phyloP scores from a whole-genome alignment of 2,797 vertebrate species.

The Loris lydekkerianus region DNA sequence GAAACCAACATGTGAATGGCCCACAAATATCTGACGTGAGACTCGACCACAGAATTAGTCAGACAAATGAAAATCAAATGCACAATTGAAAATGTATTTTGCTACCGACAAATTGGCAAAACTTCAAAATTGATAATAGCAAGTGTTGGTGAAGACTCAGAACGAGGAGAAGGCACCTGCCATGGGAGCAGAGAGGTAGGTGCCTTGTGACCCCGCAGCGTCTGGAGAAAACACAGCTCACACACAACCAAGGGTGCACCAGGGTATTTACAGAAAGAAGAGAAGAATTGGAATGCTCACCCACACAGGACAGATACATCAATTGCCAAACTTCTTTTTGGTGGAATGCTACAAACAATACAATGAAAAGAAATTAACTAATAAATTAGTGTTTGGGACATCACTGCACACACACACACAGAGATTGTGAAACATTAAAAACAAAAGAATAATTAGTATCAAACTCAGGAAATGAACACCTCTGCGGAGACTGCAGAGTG shows the following conservation, averaged over 20 bases:
- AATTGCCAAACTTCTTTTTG: neutral
- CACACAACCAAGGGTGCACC: accelerated
- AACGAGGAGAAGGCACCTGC: accelerated
- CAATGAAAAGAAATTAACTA: neutral
- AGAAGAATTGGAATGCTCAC: neutral
- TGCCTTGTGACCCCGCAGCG: accelerated
- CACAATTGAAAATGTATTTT: neutral
- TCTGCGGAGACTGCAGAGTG: neutral
- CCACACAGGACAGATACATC: neutral
- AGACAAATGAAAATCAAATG: neutral
- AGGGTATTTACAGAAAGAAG: neutral
- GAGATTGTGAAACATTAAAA: neutral
- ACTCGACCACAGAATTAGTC: neutral
- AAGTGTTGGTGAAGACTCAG: neutral
- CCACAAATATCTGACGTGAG: neutral
- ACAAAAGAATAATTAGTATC: neutral
- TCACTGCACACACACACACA: too few species aligned
- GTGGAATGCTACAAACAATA: neutral
- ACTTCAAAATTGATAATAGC: neutral
- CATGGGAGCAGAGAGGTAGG: too few species aligned
- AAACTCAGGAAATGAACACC: neutral
- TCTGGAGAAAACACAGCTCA: accelerated
- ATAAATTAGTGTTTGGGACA: neutral
- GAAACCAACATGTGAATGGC: neutral
- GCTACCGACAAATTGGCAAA: neutral